Percentiles rank a stretch among this genome's conserved stretches.
These are phyloP conservation scores for Pollenia amentaria DNA, from an alignment of 2,888 invertebrate species.

Conservation along the genomic window DNA sequence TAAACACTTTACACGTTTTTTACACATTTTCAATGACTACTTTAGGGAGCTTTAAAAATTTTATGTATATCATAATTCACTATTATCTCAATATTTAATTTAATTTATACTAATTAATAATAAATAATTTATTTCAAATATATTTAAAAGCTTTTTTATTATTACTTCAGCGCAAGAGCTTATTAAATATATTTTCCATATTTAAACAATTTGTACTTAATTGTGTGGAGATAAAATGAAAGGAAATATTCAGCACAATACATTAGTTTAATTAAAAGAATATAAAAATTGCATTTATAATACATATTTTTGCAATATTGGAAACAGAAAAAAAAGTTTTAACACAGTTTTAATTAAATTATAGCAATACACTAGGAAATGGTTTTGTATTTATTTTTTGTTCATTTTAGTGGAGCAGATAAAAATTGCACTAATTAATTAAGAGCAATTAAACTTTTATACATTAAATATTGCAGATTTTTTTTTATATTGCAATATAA, in stretches of 20 bases:
- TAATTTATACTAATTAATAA: conserved; percentile 12
- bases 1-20: not conserved
- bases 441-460: conserved; percentile 50
- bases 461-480: conserved; percentile 24
- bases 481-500: not conserved
- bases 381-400: not conserved
- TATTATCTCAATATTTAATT: not conserved
- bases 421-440: conserved; percentile 49
- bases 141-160: conserved; percentile 44
- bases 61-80: no score
- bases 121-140: not conserved
- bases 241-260: not conserved
- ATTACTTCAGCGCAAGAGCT: conserved; percentile 4
- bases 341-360: conserved; percentile 52
- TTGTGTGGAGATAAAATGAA: conserved; percentile 4
- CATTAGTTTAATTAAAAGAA: conserved; percentile 41
- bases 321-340: conserved; percentile 24
- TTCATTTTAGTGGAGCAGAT: conserved; percentile 7
- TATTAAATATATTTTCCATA: not conserved
- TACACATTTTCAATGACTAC: conserved; percentile 18
- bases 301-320: conserved; percentile 7
- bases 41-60: not conserved
- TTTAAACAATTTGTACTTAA: conserved; percentile 44
- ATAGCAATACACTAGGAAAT: conserved; percentile 16
- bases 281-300: not conserved